These are phyloP conservation scores for Drosophila longiperda DNA, from an alignment of 2,888 invertebrate genomes.

Conservation along the genomic window DNA sequence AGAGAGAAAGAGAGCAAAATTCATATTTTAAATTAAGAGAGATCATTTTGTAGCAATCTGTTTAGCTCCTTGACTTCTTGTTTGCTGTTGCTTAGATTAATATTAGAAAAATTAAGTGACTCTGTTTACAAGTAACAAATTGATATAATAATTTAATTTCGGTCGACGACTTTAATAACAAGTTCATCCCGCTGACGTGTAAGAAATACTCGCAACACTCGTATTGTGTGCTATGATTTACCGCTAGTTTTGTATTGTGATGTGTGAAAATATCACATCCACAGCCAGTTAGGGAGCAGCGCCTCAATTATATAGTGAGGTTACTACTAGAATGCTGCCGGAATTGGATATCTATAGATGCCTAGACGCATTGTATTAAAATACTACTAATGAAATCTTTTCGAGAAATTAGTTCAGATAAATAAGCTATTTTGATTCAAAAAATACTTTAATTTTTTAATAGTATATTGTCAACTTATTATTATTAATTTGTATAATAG, in stretches of 20 bases:
- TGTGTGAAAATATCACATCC: constrained; percentile 7
- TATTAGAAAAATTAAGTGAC: background rate
- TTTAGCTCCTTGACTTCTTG: background rate
- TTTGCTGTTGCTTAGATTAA: background rate
- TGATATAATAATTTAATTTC: background rate
- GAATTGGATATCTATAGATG: background rate
- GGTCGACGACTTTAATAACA: background rate
- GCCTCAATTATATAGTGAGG: background rate
- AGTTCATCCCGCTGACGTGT: constrained; percentile 1
- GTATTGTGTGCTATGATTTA: background rate
- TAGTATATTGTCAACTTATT: background rate
- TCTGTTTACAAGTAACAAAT: background rate
- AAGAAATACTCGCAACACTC: background rate
- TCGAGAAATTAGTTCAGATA: too few species aligned
- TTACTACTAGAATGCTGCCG: background rate
- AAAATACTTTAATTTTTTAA: background rate
- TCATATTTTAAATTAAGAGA: background rate
- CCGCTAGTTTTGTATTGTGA: background rate
- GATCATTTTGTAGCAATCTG: background rate
- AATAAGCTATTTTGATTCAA: background rate
- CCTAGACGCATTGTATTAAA: background rate
- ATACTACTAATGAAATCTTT: background rate
- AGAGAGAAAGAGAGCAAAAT: background rate
- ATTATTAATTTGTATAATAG: background rate
- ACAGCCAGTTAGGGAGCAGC: background rate